phyloP scores from a whole-genome alignment of 2,888 invertebrate species.

The Nomada fucata region DNA sequence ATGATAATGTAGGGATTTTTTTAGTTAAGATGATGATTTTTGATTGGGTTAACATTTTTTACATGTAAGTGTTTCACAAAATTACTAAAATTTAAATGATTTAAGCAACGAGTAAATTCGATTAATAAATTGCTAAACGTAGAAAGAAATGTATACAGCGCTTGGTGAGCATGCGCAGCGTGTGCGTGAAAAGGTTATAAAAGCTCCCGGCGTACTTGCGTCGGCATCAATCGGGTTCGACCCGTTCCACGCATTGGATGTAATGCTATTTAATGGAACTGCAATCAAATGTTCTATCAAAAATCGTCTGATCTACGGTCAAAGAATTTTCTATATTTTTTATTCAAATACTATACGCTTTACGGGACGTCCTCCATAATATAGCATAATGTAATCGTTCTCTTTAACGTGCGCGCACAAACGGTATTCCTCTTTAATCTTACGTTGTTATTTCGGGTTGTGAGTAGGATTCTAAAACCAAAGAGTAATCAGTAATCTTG shows the following conservation, averaged over 20 bases:
- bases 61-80: not conserved
- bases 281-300: not conserved
- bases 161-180: too few relatives aligned
- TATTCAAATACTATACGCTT: conserved; percentile 28
- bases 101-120: too few relatives aligned
- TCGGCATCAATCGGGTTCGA: not conserved
- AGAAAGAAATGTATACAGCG: too few relatives aligned
- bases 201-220: too few relatives aligned
- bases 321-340: not conserved
- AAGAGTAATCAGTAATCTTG: conserved; percentile 73
- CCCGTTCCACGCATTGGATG: too few relatives aligned
- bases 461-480: conserved; percentile 60
- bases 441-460: conserved; percentile 61
- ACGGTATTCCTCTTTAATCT: conserved; percentile 52
- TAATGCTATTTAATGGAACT: too few relatives aligned
- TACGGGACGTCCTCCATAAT: conserved; percentile 28
- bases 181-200: too few relatives aligned
- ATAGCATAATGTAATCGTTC: conserved; percentile 35
- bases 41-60: not conserved
- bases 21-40: conserved; percentile 20
- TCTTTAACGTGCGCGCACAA: conserved; percentile 54
- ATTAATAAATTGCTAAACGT: too few relatives aligned
- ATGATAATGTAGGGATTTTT: conserved; percentile 8
- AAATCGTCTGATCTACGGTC: not conserved
- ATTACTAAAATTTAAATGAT: too few relatives aligned